Conservation (phyloP, 2,888 invertebrate genomes). For the Morinoia aosen region DNA sequence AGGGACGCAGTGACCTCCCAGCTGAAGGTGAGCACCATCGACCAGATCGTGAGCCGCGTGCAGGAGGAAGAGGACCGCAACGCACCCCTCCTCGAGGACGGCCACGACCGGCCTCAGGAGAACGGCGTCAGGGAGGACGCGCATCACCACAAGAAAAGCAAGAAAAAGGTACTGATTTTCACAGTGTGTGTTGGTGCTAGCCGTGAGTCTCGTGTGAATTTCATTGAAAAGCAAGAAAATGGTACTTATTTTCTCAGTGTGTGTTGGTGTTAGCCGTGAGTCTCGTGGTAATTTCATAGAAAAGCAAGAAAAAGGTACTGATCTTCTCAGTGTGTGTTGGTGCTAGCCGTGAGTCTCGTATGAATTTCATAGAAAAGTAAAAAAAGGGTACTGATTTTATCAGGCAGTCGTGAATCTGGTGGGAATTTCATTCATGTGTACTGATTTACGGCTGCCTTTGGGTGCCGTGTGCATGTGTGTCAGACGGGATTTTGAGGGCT, state of each 20-base stretch:
- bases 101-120: slow-evolving; percentile 57
- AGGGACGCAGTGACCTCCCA: slow-evolving; percentile 91
- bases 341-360: not conserved
- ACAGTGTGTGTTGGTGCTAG: slow-evolving; percentile 62
- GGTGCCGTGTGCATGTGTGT: too few relatives aligned
- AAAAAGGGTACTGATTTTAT: not conserved
- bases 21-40: slow-evolving; percentile 89
- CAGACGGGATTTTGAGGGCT: too few relatives aligned
- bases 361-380: not conserved
- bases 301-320: slow-evolving; percentile 73
- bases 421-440: not conserved
- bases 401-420: not conserved
- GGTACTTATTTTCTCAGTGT: not conserved
- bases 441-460: too few relatives aligned
- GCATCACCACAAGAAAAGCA: slow-evolving; percentile 61
- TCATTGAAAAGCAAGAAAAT: not conserved
- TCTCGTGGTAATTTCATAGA: not conserved
- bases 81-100: slow-evolving; percentile 66
- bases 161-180: slow-evolving; percentile 73
- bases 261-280: not conserved
- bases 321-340: slow-evolving; percentile 61
- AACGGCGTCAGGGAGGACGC: slow-evolving; percentile 59
- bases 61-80: slow-evolving; percentile 89
- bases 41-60: slow-evolving; percentile 91
- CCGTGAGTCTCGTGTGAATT: not conserved